Evolutionary conservation across 2,797 vertebrate genomes (phyloP).

Genomic region (Halcyon leucocephala): DNA sequence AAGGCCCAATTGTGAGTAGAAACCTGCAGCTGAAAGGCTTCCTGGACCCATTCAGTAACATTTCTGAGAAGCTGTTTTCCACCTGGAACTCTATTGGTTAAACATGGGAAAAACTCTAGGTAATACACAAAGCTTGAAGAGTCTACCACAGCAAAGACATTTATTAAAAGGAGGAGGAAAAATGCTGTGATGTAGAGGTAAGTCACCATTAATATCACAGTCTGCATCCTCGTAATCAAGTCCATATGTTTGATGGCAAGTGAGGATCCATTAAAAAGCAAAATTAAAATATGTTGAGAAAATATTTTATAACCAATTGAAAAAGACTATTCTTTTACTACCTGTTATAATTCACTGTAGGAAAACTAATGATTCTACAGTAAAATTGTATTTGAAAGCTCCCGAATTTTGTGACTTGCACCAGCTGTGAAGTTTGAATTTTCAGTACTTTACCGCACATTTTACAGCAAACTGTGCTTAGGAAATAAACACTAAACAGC

Average conservation of each 20-base stretch:
- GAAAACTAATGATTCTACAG: background rate
- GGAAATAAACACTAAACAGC: background rate
- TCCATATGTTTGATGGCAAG: background rate
- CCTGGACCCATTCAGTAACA: background rate
- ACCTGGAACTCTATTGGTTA: background rate
- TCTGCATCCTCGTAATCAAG: background rate
- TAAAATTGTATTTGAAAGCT: background rate
- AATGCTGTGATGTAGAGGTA: background rate
- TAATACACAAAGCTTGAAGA: background rate
- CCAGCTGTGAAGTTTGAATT: background rate
- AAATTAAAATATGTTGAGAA: background rate
- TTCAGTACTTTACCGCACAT: background rate
- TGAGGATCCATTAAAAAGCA: background rate
- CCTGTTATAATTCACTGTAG: background rate
- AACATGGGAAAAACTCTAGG: background rate
- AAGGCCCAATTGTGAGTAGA: fast-evolving
- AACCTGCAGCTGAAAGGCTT: background rate
- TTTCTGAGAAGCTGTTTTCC: background rate
- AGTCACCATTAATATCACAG: background rate
- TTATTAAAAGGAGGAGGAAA: background rate
- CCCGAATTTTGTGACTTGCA: background rate
- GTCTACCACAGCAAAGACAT: background rate
- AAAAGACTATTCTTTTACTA: background rate
- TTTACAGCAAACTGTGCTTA: background rate
- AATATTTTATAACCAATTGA: background rate